Base-by-base conservation (phyloP, 2,888 invertebrate genomes). In the Hirtodrosophila cameraria region DNA sequence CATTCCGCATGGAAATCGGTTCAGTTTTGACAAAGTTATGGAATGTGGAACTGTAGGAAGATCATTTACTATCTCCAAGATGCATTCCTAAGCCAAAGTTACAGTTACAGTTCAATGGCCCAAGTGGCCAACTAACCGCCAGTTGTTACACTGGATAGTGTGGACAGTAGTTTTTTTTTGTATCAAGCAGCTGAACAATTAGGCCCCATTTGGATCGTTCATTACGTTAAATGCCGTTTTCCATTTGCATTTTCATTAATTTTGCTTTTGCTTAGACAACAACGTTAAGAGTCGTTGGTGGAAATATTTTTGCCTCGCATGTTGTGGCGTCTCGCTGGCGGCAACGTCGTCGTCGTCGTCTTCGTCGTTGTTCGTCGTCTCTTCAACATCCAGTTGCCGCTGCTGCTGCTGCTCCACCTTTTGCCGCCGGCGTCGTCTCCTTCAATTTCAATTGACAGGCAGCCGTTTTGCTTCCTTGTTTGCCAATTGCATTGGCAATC, bases 381-480 rank as follows among this genome's bases (percentile, higher is more conserved):
- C 35, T 31, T 23, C 13, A 62, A 68, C 72, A 49, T 64, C 59
- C 43, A n/a, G 35, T 39, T 54, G n/a, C n/a, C n/a, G n/a, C n/a
- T n/a, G n/a, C n/a, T n/a, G n/a, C n/a, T n/a, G n/a, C n/a, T n/a
- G 62, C 62, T 72, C 67, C 66, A 58, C 62, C 67, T 71, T 41
- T 33, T 36, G 61, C 49, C 57, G 54, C 31, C 50, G 55, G 64
- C 58, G 54, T 33, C 48, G 46, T 65, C 72, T 66, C 66, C 62
- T 70, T 77, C 74, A 66, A 62, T 75, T 78, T 59, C 53, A 80
- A 83, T 75, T 83, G 81, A 82, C 79, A 77, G 61, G 83, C 74
- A 66, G 57, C 60, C 46, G 63, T 59, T 71, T 61, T 64, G 84
- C 84, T 84, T 84, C 84, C 84, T 81, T 78, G 80, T 81, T 81